These are phyloP conservation scores for Aphelinus certus DNA, from an alignment of 1,140 invertebrate species.

Conservation along the genomic window DNA sequence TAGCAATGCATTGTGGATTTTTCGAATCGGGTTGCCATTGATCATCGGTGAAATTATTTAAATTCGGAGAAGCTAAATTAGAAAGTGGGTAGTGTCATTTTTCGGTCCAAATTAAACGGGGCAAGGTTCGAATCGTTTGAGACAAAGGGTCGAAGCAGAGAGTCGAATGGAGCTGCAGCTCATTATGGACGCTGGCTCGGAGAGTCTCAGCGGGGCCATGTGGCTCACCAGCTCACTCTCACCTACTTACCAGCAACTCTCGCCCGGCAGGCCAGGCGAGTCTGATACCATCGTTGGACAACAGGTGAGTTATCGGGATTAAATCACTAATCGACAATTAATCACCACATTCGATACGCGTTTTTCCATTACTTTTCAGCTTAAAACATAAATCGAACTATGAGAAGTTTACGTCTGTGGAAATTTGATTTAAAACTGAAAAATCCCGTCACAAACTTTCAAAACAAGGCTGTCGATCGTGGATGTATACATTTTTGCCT, in stretches of 20 bases:
- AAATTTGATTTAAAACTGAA: no score
- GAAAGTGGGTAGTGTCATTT: no score
- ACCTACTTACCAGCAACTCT: slow-evolving; percentile 59
- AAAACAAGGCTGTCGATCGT: no score
- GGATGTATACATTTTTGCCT: no score
- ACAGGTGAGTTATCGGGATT: slow-evolving; percentile 51
- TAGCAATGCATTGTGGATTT: not conserved
- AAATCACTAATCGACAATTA: no score
- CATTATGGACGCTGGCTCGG: slow-evolving; percentile 57
- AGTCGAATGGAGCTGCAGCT: slow-evolving; percentile 56
- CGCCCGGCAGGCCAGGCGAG: slow-evolving; percentile 53
- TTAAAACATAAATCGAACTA: no score
- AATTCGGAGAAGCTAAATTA: no score
- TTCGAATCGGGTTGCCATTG: not conserved
- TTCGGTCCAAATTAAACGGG: not conserved
- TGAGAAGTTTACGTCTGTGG: no score
- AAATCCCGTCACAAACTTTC: no score
- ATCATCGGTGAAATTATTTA: not conserved
- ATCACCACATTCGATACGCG: no score
- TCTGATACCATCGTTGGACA: slow-evolving; percentile 50
- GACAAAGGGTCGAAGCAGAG: not conserved
- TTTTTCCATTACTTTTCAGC: no score
- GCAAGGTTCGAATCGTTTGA: not conserved
- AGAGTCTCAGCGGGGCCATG: slow-evolving; percentile 53
- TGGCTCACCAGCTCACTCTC: slow-evolving; percentile 56